phyloP scores from a whole-genome alignment of 1,140 invertebrate species.

The Anastrepha ludens region DNA sequence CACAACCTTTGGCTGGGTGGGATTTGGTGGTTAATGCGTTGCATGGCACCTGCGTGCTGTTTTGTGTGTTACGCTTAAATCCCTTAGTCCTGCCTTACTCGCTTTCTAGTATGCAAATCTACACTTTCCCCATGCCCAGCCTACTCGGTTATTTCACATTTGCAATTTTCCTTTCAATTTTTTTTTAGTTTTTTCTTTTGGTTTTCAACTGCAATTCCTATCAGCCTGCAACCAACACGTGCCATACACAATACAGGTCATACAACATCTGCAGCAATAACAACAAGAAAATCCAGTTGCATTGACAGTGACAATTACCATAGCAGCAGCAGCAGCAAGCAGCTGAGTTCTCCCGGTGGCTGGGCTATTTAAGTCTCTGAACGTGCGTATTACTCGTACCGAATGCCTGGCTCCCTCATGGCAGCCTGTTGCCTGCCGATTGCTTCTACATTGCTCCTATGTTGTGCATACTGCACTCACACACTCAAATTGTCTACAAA shows the following conservation, averaged over 20 bases:
- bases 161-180: background rate
- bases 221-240: background rate
- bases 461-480: background rate
- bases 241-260: background rate
- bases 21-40: background rate
- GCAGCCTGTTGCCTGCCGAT: conserved; percentile 26
- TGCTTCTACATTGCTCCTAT: background rate
- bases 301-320: conserved; percentile 1
- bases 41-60: background rate
- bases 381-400: background rate
- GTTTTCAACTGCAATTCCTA: background rate
- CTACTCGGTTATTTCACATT: background rate
- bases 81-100: background rate
- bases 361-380: background rate
- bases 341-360: background rate
- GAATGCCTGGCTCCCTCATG: background rate
- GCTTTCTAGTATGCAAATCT: no score
- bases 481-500: background rate
- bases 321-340: background rate
- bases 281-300: background rate
- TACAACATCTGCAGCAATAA: background rate
- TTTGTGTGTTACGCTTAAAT: background rate
- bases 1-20: background rate
- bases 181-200: background rate
- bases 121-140: no score